phyloP scores from a whole-genome alignment of 2,113 vertebrate genomes.

The Pseudois nayaur region DNA sequence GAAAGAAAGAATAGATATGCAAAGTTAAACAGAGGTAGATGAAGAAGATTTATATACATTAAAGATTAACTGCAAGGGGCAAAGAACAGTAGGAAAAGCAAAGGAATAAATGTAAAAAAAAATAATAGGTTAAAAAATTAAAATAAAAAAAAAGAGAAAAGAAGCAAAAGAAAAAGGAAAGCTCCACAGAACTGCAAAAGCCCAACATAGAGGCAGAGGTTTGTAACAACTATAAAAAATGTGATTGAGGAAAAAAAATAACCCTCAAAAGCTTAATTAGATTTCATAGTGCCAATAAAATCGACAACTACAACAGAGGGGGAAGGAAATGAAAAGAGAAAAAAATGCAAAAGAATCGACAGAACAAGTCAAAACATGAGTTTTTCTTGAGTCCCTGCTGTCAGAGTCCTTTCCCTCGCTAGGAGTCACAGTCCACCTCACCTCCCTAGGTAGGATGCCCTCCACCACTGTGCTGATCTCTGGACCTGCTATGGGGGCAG shows the following conservation, averaged over 20 bases:
- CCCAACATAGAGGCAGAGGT: not conserved
- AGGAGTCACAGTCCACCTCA: not conserved
- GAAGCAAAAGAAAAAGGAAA: not conserved
- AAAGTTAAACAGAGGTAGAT: not conserved
- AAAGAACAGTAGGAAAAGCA: not conserved
- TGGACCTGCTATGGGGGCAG: not conserved
- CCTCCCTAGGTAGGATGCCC: not conserved
- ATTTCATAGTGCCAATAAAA: not conserved
- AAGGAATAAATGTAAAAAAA: not conserved
- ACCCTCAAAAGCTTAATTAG: not conserved
- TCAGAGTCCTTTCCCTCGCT: not conserved
- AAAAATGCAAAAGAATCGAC: not conserved
- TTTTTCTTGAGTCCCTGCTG: not conserved
- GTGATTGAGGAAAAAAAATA: not conserved
- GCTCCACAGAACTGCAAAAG: not conserved
- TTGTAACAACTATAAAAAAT: not conserved
- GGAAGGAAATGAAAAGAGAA: not conserved
- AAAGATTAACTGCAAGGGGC: not conserved
- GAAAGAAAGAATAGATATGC: not conserved
- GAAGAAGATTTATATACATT: not conserved
- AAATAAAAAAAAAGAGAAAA: not conserved
- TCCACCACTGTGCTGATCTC: not conserved
- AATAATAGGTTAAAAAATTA: not conserved
- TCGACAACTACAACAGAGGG: accelerated
- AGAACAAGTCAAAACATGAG: not conserved